Percentiles rank a stretch among this genome's conserved stretches.
Evolutionary conservation across 1,140 invertebrate genomes (phyloP).

Genomic region (Orius insidiosus): DNA sequence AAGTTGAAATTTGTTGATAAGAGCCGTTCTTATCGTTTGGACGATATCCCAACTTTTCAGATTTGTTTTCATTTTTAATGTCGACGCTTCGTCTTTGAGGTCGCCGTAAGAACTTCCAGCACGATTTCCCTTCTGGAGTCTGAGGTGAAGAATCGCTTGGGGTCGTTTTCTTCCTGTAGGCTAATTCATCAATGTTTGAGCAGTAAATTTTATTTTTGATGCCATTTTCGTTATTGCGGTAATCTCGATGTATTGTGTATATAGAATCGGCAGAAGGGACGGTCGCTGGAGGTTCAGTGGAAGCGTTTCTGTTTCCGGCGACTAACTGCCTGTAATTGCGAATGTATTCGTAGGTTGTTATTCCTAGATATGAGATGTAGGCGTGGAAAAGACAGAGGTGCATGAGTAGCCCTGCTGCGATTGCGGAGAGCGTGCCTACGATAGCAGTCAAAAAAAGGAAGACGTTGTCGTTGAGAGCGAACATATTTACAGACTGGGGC

Average conservation of each 20-base stretch:
- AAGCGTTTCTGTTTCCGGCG: slow-evolving; percentile 12
- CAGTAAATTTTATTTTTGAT: slow-evolving; percentile 1
- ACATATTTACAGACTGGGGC: slow-evolving; percentile 15
- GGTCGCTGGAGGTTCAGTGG: neutral
- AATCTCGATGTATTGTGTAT: slow-evolving; percentile 14
- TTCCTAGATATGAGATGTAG: slow-evolving; percentile 63
- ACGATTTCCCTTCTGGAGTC: slow-evolving; percentile 1
- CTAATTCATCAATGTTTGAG: slow-evolving; percentile 2
- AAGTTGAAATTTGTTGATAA: neutral
- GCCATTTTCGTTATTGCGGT: neutral
- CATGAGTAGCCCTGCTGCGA: slow-evolving; percentile 58
- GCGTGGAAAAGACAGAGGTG: slow-evolving; percentile 82
- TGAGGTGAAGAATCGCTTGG: neutral
- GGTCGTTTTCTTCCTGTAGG: neutral
- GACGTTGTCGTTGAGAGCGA: slow-evolving; percentile 21
- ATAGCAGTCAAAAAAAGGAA: slow-evolving; percentile 35
- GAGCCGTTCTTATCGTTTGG: slow-evolving; percentile 3
- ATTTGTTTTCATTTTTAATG: neutral
- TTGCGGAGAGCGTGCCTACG: slow-evolving; percentile 47
- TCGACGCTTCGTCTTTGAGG: neutral
- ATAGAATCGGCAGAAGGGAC: slow-evolving; percentile 12
- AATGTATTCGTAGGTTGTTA: slow-evolving; percentile 84
- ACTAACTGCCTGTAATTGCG: slow-evolving; percentile 32
- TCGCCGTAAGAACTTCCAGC: neutral
- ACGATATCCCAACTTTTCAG: neutral